phyloP scores from a whole-genome alignment of 2,888 invertebrate genomes.

The Rhagonycha fulva region DNA sequence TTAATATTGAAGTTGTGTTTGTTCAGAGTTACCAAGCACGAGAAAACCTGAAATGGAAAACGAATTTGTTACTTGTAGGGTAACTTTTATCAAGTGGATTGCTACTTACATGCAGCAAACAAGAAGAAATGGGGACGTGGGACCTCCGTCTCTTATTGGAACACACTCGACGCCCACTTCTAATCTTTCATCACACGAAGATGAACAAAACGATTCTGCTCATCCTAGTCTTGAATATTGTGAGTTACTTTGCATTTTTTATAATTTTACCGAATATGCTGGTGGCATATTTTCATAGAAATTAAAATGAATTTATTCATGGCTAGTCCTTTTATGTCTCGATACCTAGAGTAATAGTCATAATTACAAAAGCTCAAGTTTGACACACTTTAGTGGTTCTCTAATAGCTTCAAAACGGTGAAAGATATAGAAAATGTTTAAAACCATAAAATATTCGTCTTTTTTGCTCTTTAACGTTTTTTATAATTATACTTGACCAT shows the following conservation, averaged over 20 bases:
- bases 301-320: no score
- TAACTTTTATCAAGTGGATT: conserved; percentile 88
- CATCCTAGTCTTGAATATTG: conserved; percentile 68
- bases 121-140: conserved; percentile 61
- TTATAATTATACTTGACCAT: no score
- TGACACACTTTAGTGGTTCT: no score
- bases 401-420: no score
- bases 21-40: conserved; percentile 71
- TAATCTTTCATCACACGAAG: conserved; percentile 55
- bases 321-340: no score
- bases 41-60: conserved; percentile 74
- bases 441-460: no score
- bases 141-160: conserved; percentile 43
- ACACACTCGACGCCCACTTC: conserved; percentile 18
- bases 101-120: conserved; percentile 81
- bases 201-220: conserved; percentile 58
- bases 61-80: conserved; percentile 74
- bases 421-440: no score
- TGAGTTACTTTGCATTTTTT: conserved; percentile 40
- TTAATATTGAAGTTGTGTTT: neutral
- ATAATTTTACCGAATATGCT: no score
- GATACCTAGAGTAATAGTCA: no score
- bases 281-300: no score
- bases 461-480: no score
- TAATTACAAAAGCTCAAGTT: no score